Percentiles rank a stretch among this genome's conserved stretches.
Evolutionary conservation across 1,140 invertebrate species (phyloP).

Genomic region (Drosophila sechellia): DNA sequence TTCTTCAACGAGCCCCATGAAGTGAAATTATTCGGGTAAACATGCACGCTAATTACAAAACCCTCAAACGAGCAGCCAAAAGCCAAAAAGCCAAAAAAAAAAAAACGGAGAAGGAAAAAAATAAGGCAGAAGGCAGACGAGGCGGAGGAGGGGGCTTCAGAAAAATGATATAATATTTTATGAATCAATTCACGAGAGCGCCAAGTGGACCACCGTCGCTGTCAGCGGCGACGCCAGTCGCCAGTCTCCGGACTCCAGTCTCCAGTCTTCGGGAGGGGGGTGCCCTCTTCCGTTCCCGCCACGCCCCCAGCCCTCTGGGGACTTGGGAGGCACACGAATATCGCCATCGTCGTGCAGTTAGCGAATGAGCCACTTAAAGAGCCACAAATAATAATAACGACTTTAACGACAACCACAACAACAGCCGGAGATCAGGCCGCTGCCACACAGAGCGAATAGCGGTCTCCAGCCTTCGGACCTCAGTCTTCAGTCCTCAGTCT

Average conservation of each 20-base stretch:
- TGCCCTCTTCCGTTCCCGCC: not conserved
- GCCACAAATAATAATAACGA: slow-evolving; percentile 83
- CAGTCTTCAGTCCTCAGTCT: not conserved
- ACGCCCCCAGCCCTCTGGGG: not conserved
- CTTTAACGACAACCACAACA: slow-evolving; percentile 80
- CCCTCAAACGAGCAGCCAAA: slow-evolving; percentile 47
- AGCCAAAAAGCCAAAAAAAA: slow-evolving; percentile 26
- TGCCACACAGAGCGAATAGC: slow-evolving; percentile 39
- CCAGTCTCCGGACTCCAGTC: slow-evolving; percentile 12
- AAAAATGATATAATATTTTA: slow-evolving; percentile 83
- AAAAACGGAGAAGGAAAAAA: slow-evolving; percentile 2
- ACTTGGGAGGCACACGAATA: slow-evolving; percentile 71
- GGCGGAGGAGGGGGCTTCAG: slow-evolving; percentile 23
- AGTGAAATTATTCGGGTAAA: slow-evolving; percentile 82
- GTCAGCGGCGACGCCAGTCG: slow-evolving; percentile 64
- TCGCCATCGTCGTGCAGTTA: slow-evolving; percentile 81
- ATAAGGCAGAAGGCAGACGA: not conserved
- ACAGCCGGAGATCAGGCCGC: slow-evolving; percentile 62
- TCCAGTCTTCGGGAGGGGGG: slow-evolving; percentile 1
- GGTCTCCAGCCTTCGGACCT: slow-evolving; percentile 7
- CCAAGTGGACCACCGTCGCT: slow-evolving; percentile 80
- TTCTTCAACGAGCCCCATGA: slow-evolving; percentile 80
- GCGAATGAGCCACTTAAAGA: slow-evolving; percentile 83
- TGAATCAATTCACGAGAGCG: slow-evolving; percentile 82
- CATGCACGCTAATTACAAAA: slow-evolving; percentile 81